A percentile compares a stretch with the other conserved stretches of the same genome.
These are phyloP conservation scores for Tor tambroides DNA, from an alignment of 2,113 vertebrate species.

Conservation along the genomic window DNA sequence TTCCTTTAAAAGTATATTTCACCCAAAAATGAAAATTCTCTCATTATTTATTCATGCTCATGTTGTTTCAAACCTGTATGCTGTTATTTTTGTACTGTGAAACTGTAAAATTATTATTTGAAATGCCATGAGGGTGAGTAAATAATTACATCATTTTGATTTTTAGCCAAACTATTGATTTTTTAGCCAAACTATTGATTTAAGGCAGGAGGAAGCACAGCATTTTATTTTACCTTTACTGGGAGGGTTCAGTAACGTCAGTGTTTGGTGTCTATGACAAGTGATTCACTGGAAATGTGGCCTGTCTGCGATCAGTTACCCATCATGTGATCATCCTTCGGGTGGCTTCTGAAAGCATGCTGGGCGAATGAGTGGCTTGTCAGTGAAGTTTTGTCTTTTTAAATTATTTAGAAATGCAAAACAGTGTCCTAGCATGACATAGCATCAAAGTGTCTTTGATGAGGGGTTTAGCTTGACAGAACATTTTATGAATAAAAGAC, in stretches of 20 bases:
- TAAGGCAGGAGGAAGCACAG: neutral
- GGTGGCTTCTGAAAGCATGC: conserved; percentile 17
- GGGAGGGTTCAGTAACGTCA: neutral
- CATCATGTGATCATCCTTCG: neutral
- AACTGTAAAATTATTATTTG: neutral
- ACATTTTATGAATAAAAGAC: conserved; percentile 28
- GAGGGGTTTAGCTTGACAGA: conserved; percentile 35
- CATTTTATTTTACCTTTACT: neutral
- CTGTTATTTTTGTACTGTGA: neutral
- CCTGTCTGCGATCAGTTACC: neutral
- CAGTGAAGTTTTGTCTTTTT: conserved; percentile 33
- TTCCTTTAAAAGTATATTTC: no score
- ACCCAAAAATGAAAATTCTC: neutral
- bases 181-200: neutral
- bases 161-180: neutral
- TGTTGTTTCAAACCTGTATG: neutral
- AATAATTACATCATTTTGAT: neutral
- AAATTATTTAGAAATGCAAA: conserved; percentile 43
- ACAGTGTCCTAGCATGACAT: conserved; percentile 18
- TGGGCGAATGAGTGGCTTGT: conserved; percentile 18
- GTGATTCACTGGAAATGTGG: neutral
- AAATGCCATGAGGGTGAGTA: neutral
- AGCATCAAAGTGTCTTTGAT: conserved; percentile 31
- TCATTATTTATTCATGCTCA: neutral
- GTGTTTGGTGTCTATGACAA: conserved; percentile 12